These are phyloP conservation scores for Myripristis murdjan DNA, from an alignment of 2,797 vertebrate species.

Conservation along the genomic window DNA sequence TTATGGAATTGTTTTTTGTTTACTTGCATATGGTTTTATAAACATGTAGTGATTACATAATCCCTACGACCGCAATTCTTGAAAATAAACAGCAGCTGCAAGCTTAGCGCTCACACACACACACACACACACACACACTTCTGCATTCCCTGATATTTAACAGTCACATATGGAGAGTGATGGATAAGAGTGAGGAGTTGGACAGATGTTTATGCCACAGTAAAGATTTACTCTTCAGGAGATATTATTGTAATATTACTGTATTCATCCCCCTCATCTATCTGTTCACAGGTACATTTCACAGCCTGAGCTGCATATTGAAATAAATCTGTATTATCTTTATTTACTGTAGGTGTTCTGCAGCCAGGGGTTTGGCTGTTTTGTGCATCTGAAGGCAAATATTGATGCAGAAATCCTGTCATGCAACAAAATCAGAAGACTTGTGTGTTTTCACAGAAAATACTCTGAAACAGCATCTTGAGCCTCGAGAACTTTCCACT, in stretches of 20 bases:
- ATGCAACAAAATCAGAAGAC: too few relatives aligned
- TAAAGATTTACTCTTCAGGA: not conserved
- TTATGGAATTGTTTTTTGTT: too few relatives aligned
- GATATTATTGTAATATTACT: not conserved
- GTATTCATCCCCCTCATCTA: not conserved
- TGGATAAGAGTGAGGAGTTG: not conserved
- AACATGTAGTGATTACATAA: conserved; percentile 1
- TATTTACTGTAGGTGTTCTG: too few relatives aligned
- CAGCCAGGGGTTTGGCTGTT: too few relatives aligned
- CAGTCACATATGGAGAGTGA: conserved; percentile 5
- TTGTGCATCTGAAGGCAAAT: too few relatives aligned
- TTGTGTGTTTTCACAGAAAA: too few relatives aligned
- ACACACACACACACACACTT: not conserved
- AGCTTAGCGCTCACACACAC: not conserved
- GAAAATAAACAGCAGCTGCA: conserved; percentile 24
- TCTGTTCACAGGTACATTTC: not conserved
- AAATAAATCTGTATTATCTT: too few relatives aligned
- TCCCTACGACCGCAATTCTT: not conserved
- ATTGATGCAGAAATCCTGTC: too few relatives aligned
- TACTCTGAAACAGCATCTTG: too few relatives aligned
- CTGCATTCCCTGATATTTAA: not conserved
- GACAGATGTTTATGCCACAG: conserved; percentile 37
- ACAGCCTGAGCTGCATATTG: too few relatives aligned
- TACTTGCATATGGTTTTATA: too few relatives aligned
- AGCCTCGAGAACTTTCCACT: too few relatives aligned